Evolutionary conservation across 2,113 vertebrate genomes (phyloP).

Genomic region (Nansenia antarctica): DNA sequence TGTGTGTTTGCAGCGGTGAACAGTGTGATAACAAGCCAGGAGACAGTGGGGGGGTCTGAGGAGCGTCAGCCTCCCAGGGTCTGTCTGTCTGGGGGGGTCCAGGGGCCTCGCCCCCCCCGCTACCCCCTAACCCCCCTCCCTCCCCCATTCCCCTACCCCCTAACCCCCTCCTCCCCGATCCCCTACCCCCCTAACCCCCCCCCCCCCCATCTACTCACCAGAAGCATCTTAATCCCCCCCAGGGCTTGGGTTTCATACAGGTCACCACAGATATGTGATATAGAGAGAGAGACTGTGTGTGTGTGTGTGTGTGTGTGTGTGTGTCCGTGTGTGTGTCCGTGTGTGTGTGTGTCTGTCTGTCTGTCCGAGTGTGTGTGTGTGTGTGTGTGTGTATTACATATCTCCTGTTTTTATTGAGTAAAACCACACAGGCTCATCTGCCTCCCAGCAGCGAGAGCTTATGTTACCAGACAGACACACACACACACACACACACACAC

Average conservation of each 20-base stretch:
- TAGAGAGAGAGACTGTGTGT: slow-evolving; percentile 56
- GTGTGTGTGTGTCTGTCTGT: too few relatives aligned
- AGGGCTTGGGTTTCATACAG: slow-evolving; percentile 67
- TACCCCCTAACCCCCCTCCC: neutral
- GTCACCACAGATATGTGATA: slow-evolving; percentile 72
- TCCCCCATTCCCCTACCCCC: neutral
- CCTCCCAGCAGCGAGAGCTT: slow-evolving; percentile 39
- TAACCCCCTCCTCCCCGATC: neutral
- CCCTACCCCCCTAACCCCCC: neutral
- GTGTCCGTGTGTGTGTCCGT: too few relatives aligned
- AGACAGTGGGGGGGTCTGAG: slow-evolving; percentile 46
- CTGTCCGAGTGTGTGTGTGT: too few relatives aligned
- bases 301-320: slow-evolving; percentile 69
- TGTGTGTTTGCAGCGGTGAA: slow-evolving; percentile 39
- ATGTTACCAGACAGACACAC: slow-evolving; percentile 57
- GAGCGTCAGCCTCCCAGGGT: neutral
- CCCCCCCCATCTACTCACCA: slow-evolving; percentile 50
- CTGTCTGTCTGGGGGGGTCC: neutral
- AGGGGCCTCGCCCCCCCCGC: neutral
- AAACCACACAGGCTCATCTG: slow-evolving; percentile 43
- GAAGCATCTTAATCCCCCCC: slow-evolving; percentile 74
- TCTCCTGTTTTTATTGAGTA: slow-evolving; percentile 68
- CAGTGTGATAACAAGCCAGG: slow-evolving; percentile 69
- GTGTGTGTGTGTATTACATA: slow-evolving; percentile 66
- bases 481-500: too few relatives aligned